phyloP scores from a whole-genome alignment of 2,797 vertebrate genomes.

The Xenentodon cancila region DNA sequence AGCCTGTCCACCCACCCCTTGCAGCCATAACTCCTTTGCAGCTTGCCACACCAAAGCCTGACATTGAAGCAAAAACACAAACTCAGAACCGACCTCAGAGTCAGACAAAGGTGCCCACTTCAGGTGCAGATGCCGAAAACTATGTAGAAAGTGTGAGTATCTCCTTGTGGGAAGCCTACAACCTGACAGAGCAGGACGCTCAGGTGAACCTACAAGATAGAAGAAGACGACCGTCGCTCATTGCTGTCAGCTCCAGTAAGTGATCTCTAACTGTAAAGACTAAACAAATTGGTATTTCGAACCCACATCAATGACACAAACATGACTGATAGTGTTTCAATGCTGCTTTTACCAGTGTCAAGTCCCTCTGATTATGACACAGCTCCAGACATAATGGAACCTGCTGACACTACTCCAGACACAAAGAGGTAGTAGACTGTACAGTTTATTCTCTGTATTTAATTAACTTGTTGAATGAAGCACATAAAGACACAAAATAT shows the following conservation, averaged over 20 bases:
- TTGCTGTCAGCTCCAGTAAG: constrained; percentile 76
- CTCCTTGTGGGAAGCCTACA: constrained; percentile 79
- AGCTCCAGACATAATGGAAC: constrained; percentile 89
- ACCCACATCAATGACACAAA: neutral
- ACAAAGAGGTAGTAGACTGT: constrained; percentile 59
- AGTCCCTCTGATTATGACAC: constrained; percentile 95
- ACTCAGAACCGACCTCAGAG: constrained; percentile 67
- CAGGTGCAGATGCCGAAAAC: constrained; percentile 21
- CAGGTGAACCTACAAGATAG: constrained; percentile 52
- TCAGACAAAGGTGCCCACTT: constrained; percentile 59
- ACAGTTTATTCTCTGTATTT: neutral
- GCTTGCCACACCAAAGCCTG: constrained; percentile 55
- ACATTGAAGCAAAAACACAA: constrained; percentile 12
- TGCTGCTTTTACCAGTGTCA: constrained; percentile 82
- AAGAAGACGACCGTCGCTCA: constrained; percentile 64
- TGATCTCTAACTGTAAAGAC: constrained; percentile 4
- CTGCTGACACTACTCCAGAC: constrained; percentile 80
- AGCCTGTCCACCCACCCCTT: constrained; percentile 57
- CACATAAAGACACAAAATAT: neutral
- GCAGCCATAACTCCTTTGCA: constrained; percentile 83
- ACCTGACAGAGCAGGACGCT: constrained; percentile 66
- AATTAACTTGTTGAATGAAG: neutral
- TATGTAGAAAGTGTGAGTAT: constrained; percentile 69
- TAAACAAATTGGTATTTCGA: neutral
- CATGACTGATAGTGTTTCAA: neutral